These are phyloP conservation scores for Tapera naevia DNA, from an alignment of 2,797 vertebrate genomes.

Conservation along the genomic window DNA sequence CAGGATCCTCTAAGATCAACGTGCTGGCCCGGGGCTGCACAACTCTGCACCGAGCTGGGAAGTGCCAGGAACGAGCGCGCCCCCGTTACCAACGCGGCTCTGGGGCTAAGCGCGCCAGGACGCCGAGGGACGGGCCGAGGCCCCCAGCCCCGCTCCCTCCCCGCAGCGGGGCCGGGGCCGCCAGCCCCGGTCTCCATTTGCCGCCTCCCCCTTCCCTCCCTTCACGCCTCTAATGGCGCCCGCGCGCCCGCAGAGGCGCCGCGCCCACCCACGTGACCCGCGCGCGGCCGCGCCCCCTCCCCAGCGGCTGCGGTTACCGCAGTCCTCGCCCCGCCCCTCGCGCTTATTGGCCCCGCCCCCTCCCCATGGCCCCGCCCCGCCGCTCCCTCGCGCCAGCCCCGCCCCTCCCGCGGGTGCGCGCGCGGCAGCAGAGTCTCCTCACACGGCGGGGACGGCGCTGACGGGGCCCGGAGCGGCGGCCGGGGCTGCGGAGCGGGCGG, in stretches of 20 bases:
- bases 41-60: fast-evolving
- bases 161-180: background rate
- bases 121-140: too few relatives aligned
- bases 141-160: too few relatives aligned
- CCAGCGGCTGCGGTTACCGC: conserved; percentile 44
- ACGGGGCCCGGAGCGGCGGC: background rate
- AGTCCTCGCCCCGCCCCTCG: background rate
- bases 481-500: background rate
- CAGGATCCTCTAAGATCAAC: fast-evolving
- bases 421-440: background rate
- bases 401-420: background rate
- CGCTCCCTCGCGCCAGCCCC: too few relatives aligned
- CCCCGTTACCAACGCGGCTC: fast-evolving
- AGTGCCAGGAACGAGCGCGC: fast-evolving
- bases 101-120: too few relatives aligned
- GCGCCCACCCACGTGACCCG: background rate
- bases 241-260: background rate
- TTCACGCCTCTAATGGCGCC: conserved; percentile 39
- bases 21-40: too few relatives aligned
- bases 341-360: background rate
- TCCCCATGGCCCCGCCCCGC: background rate
- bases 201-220: background rate
- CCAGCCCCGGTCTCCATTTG: background rate
- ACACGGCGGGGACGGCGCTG: background rate
- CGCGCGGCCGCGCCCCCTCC: background rate